Percentiles rank a stretch among this genome's conserved stretches.
Conservation (phyloP, 2,113 vertebrate genomes). For the Gavia stellata region DNA sequence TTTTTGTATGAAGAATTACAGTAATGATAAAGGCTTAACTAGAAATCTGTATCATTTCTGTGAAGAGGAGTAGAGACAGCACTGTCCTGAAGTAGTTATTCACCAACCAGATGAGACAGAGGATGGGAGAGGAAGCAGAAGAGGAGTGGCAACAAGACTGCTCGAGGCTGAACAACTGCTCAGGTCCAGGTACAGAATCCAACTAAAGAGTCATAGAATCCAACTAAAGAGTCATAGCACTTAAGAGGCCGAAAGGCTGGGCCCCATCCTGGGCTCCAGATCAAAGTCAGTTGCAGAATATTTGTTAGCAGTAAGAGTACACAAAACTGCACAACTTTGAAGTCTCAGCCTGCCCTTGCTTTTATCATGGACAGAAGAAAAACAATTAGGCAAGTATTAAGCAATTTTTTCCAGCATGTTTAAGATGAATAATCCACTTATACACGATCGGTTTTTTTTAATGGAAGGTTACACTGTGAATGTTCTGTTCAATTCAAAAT, state of each 20-base stretch:
- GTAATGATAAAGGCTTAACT: background rate
- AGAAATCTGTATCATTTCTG: background rate
- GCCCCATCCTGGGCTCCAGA: background rate
- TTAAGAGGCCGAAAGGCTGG: background rate
- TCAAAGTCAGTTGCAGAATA: background rate
- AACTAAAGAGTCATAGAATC: background rate
- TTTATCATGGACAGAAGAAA: background rate
- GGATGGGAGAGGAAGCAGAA: background rate
- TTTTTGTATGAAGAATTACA: background rate
- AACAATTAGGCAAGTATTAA: background rate
- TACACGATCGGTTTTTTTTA: background rate
- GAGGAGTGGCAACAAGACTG: background rate
- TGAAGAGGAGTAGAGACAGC: background rate
- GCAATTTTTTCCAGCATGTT: background rate
- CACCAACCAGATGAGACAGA: background rate
- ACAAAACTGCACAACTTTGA: background rate
- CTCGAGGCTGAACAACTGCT: background rate
- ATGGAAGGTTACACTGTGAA: background rate
- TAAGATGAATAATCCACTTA: background rate
- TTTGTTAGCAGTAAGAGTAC: background rate
- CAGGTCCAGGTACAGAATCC: background rate
- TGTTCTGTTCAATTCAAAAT: background rate
- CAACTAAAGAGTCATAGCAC: background rate
- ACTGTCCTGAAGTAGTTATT: background rate
- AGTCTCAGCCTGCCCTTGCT: background rate